These are phyloP conservation scores for Lethrus apterus DNA, from an alignment of 1,140 invertebrate species.

Conservation along the genomic window DNA sequence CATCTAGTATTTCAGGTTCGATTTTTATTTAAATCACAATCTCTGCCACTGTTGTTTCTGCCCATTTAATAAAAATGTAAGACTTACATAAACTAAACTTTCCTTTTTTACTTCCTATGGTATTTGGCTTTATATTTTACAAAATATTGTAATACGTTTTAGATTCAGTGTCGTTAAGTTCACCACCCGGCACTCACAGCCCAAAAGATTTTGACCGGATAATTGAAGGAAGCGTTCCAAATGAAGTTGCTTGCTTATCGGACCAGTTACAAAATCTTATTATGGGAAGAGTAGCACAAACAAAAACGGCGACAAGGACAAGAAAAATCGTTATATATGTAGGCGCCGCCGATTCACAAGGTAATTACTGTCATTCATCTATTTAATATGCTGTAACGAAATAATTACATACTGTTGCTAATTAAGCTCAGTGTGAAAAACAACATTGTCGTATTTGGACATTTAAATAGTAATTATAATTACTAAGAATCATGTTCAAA, in stretches of 20 bases:
- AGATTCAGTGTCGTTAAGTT: conserved; percentile 55
- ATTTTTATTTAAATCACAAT: no score
- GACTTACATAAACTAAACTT: no score
- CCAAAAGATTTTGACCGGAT: conserved; percentile 35
- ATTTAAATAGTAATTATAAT: no score
- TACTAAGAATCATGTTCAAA: no score
- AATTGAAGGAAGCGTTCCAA: conserved; percentile 28
- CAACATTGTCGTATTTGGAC: no score
- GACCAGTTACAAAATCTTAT: conserved; percentile 47
- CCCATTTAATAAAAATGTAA: no score
- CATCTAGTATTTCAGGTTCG: conserved; percentile 53
- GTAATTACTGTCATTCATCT: conserved; percentile 35
- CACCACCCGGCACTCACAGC: conserved; percentile 44
- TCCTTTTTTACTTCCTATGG: no score
- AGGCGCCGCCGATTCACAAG: conserved; percentile 61
- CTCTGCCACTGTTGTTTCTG: no score
- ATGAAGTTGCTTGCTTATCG: conserved; percentile 42
- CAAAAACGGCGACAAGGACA: conserved; percentile 42
- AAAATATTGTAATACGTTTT: no score
- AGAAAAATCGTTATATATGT: conserved; percentile 61
- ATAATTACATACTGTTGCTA: no score
- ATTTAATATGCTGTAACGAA: neutral
- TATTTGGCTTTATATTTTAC: conserved; percentile 15
- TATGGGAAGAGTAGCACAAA: conserved; percentile 47
- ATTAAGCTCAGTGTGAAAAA: no score